Evolutionary conservation across 2,113 vertebrate species (phyloP), one percentile per base, ranked within the genome.

Genomic region (Nothoprocta pentlandii): DNA sequence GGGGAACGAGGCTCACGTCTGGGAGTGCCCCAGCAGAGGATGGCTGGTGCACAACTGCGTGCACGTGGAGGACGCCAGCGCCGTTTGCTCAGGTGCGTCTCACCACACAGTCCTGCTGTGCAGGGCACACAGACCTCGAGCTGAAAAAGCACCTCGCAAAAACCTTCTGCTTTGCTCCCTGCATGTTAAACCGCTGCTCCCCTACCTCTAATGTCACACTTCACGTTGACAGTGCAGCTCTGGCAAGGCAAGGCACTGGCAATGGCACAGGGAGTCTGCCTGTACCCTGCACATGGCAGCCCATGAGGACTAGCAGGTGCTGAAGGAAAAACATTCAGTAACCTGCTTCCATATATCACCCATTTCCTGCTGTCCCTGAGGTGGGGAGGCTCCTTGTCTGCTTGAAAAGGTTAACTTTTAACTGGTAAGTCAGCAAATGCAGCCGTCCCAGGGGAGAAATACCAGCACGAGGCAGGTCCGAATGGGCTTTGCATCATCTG

Each of bases 31-130:
- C 34, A 95, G 95, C 2, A 4, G 13, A 2, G 89, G 85, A 62
- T 96, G 92, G 91, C 49, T 75, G 16, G 68, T 83, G 42, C 91
- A 96, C 73, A 96, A 96, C 92, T 97, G 96, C 12, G 71, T 12
- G 12, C 97, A 96, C 3, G 23, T 32, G 9, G 94, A 96, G 59
- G 97, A 97, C 1, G 95, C 97, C 1, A 11, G 95, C 1, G 93
- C 80, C 51, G 28, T 96, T 71, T 97, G 95, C 26, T 89, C 94
- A 86, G 93, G 96, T 94, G 78, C 16, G 36, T 80, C 58, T 10
- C 28, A 51, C 5, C 10, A 20, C 26, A 34, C 62, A 17, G 62
- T 39, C 36, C 39, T 64, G 26, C 36, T 16, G 7, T 5, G 4
- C 36, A 4, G 10, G 62, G 6, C 13, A 9, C 36, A 10, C 8